Conservation (phyloP, 1,140 invertebrate species). For the Neotoxoptera formosana region DNA sequence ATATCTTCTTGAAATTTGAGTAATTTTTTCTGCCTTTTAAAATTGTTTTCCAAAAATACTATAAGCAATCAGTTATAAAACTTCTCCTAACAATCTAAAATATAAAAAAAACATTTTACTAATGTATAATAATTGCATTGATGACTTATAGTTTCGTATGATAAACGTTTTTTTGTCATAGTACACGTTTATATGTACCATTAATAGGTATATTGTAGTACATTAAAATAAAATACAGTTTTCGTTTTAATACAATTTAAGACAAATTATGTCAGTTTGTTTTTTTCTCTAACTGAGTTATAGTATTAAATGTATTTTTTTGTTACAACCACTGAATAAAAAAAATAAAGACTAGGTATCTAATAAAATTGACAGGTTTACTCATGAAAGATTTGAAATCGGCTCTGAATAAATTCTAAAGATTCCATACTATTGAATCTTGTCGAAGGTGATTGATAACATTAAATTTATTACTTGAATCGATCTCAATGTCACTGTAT, state of each 20-base stretch:
- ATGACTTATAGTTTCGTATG: not conserved
- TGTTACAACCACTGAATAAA: not conserved
- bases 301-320: not conserved
- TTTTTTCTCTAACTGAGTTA: not conserved
- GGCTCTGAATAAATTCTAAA: constrained; percentile 17
- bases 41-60: not conserved
- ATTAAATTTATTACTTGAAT: constrained; percentile 31
- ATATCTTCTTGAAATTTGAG: not conserved
- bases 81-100: not conserved
- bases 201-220: not conserved
- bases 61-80: not conserved
- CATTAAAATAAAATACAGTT: not conserved
- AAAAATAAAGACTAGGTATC: constrained; percentile 8
- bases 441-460: constrained; percentile 41
- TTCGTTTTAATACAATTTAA: not conserved
- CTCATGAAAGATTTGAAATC: constrained; percentile 21
- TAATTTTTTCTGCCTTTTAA: not conserved
- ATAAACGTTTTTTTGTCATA: not conserved
- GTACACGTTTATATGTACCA: not conserved
- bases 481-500: constrained; percentile 26
- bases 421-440: constrained; percentile 3
- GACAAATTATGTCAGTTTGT: not conserved
- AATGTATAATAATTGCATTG: not conserved
- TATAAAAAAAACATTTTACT: not conserved
- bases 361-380: constrained; percentile 20